A percentile compares a stretch with the other conserved stretches of the same genome.
These are phyloP conservation scores for Meloidogyne hapla DNA, from an alignment of 1,140 invertebrate species.

Conservation along the genomic window DNA sequence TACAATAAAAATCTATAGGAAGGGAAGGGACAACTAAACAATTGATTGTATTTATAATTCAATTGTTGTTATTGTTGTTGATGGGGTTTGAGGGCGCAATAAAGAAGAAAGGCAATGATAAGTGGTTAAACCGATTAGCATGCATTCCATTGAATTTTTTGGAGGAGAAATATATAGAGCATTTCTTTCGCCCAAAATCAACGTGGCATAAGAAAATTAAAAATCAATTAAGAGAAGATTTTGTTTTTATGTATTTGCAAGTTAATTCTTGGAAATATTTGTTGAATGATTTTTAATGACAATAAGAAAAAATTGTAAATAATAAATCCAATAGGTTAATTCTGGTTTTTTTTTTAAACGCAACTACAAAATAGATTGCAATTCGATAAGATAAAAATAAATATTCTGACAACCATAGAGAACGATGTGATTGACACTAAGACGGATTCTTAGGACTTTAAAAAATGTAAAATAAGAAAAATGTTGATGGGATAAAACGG, in stretches of 20 bases:
- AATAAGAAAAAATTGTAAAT: no score
- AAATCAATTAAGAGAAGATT: neutral
- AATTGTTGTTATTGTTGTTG: conserved; percentile 2
- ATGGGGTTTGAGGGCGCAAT: conserved; percentile 3
- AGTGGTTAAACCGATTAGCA: conserved; percentile 6
- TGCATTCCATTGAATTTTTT: neutral
- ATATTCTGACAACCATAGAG: no score
- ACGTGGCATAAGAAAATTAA: conserved; percentile 4
- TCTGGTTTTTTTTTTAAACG: no score
- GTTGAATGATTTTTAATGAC: neutral
- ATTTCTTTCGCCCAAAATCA: neutral
- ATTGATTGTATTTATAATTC: conserved; percentile 12
- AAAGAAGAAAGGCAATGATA: neutral
- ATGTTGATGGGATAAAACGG: conserved; percentile 17
- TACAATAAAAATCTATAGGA: conserved; percentile 2
- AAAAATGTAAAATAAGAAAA: no score
- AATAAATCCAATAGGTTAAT: no score
- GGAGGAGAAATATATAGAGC: neutral
- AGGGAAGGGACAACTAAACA: neutral
- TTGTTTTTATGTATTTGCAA: neutral
- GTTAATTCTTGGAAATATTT: neutral
- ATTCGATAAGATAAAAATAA: no score
- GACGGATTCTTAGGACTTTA: no score
- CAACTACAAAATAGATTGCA: no score
- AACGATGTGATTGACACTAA: no score